Evolutionary conservation across 2,888 invertebrate species (phyloP).

Genomic region (Sinodicranocentrus sp.): DNA sequence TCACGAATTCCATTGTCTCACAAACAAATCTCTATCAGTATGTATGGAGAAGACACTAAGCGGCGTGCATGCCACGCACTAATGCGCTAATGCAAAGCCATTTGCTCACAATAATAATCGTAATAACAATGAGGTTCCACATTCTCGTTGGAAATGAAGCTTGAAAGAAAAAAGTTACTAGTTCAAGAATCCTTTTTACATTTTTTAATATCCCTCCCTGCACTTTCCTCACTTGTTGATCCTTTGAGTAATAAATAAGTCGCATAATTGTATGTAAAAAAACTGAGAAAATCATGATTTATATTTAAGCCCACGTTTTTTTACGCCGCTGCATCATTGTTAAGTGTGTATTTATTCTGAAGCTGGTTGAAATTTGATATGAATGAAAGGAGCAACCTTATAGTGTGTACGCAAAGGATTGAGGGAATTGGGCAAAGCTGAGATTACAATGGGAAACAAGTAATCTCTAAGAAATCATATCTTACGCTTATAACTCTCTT

Average conservation of each 20-base stretch:
- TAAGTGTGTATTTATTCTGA: slow-evolving; percentile 12
- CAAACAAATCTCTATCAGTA: slow-evolving; percentile 44
- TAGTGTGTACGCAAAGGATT: background rate
- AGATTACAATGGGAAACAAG: slow-evolving; percentile 10
- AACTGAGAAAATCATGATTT: slow-evolving; percentile 37
- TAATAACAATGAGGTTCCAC: slow-evolving; percentile 38
- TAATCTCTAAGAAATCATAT: slow-evolving; percentile 10
- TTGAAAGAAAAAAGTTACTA: slow-evolving; percentile 29
- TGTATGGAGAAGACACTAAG: slow-evolving; percentile 7
- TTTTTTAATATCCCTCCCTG: slow-evolving; percentile 1
- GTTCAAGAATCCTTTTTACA: slow-evolving; percentile 14
- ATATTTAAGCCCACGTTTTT: slow-evolving; percentile 10
- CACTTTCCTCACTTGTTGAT: slow-evolving; percentile 16
- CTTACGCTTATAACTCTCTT: slow-evolving; percentile 41
- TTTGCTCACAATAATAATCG: slow-evolving; percentile 43
- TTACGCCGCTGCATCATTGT: background rate
- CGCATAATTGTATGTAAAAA: slow-evolving; percentile 5
- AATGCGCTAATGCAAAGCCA: slow-evolving; percentile 65
- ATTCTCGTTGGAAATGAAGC: slow-evolving; percentile 51
- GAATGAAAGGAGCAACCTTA: slow-evolving; percentile 27
- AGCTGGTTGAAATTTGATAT: slow-evolving; percentile 47
- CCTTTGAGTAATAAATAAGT: slow-evolving; percentile 38
- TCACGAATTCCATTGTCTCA: slow-evolving; percentile 70
- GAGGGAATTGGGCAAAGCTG: background rate
- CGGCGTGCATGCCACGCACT: slow-evolving; percentile 37